Evolutionary conservation across 2,888 invertebrate species (phyloP), one percentile per base, ranked within the genome.

Genomic region (Biston stratarius): DNA sequence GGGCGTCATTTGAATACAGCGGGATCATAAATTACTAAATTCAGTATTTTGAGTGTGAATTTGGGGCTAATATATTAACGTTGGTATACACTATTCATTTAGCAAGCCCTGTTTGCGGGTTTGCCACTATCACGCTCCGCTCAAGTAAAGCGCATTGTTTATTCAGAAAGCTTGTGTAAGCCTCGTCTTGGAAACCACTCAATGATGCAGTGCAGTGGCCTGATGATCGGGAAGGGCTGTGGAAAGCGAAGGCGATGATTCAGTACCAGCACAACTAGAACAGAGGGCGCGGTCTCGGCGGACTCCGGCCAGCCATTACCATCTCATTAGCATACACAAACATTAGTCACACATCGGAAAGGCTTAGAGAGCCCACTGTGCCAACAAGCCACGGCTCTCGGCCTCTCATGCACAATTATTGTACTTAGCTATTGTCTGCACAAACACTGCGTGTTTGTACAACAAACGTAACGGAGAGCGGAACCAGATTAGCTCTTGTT

Each of bases 251-350:
- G 82, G 80, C 84, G 85, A 85, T 91, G 92, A 92, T 92, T 91
- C 86, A 92, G 90, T 92, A 90, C 64, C 58, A 42, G 83, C 71
- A 14, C 49, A 56, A 60, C 36, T 63, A 36, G 79, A 75, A 71
- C 61, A 67, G 83, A 49, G 47, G 44, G 38, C 49, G 36, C 14
- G 61, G 58, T 33, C 14, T 49, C 69, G 65, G 55, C 48, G 60
- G 56, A 12, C 42, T 9, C 65, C 69, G 71, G 73, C 67, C 70
- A 66, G 77, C 86, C 84, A 92, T 94, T 93, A 92, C 83, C 93
- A 94, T 92, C 82, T 91, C 85, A 92, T 94, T 92, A 93, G 75
- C 93, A 93, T 94, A 92, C 61, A 72, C 90, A 91, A 93, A 92
- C 91, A 91, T 90, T 90, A 88, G 89, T 90, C 89, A 88, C 86